Percentiles rank a stretch among this genome's conserved stretches.
Evolutionary conservation across 2,113 vertebrate species (phyloP).

Genomic region (Butorides virescens): DNA sequence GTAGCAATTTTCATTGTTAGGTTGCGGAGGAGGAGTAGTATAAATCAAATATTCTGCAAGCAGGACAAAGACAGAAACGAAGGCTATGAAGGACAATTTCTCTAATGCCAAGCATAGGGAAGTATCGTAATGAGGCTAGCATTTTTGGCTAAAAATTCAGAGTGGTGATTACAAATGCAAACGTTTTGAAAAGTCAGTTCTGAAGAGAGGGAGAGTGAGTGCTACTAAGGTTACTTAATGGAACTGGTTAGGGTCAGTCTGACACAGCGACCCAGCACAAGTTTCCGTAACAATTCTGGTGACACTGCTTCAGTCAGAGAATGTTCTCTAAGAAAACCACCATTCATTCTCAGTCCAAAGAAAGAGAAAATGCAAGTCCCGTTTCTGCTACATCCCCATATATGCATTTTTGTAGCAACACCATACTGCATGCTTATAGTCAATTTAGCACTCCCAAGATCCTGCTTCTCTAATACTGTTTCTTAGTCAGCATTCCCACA

Average conservation of each 20-base stretch:
- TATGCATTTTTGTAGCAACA: neutral
- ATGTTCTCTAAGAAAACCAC: neutral
- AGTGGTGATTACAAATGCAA: neutral
- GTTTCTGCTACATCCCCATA: neutral
- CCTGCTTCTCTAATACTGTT: neutral
- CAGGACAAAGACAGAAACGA: neutral
- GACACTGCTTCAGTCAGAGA: neutral
- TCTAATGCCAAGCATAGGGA: neutral
- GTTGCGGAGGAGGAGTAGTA: neutral
- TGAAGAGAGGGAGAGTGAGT: neutral
- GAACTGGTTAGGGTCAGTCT: rapidly evolving
- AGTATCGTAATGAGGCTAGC: neutral
- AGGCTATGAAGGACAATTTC: neutral
- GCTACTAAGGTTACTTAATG: neutral
- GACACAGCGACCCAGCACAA: neutral
- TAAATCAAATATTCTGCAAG: neutral
- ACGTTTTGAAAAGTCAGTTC: neutral
- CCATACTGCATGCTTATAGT: neutral
- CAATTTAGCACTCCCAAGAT: neutral
- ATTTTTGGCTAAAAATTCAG: neutral
- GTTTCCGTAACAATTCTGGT: neutral
- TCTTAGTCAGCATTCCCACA: neutral
- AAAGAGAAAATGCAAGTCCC: neutral
- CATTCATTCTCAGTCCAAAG: neutral
- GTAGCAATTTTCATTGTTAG: neutral